Percentiles rank a stretch among this genome's conserved stretches.
phyloP scores from a whole-genome alignment of 37 sponge, comb jelly and placozoan species.

The Hexactinellida sp. region DNA sequence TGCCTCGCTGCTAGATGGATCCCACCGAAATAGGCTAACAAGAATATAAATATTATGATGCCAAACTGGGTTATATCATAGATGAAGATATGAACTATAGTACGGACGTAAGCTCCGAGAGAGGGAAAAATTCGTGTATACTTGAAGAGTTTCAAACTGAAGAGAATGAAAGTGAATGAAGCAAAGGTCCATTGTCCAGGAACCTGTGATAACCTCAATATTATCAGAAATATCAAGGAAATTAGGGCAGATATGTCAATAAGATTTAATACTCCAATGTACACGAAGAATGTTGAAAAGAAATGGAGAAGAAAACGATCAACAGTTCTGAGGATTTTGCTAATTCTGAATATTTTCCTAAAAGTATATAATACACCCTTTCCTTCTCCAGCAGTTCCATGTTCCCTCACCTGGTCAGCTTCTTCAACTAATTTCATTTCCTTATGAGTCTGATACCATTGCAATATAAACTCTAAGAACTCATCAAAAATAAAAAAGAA shows the following conservation, averaged over 20 bases:
- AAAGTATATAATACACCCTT: not conserved
- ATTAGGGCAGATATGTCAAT: not conserved
- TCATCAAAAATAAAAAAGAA: not conserved
- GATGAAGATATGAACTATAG: not conserved
- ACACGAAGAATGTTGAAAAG: not conserved
- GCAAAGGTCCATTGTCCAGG: not conserved
- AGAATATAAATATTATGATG: not conserved
- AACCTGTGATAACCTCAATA: not conserved
- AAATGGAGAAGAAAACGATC: not conserved
- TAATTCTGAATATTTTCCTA: not conserved
- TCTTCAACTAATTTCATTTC: not conserved
- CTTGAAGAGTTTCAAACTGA: not conserved
- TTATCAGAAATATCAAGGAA: not conserved
- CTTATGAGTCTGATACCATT: not conserved
- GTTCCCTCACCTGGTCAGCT: not conserved
- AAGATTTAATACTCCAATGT: not conserved
- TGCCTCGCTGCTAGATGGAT: not conserved
- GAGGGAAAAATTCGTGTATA: not conserved
- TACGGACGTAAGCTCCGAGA: not conserved
- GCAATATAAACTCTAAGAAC: not conserved
- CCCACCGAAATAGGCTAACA: not conserved
- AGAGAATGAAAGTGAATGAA: not conserved
- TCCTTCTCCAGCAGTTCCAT: not conserved
- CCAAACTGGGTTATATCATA: not conserved
- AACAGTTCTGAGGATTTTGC: not conserved